Evolutionary conservation across 2,888 invertebrate genomes (phyloP).

Genomic region (Chaetogeoica ovagalla): DNA sequence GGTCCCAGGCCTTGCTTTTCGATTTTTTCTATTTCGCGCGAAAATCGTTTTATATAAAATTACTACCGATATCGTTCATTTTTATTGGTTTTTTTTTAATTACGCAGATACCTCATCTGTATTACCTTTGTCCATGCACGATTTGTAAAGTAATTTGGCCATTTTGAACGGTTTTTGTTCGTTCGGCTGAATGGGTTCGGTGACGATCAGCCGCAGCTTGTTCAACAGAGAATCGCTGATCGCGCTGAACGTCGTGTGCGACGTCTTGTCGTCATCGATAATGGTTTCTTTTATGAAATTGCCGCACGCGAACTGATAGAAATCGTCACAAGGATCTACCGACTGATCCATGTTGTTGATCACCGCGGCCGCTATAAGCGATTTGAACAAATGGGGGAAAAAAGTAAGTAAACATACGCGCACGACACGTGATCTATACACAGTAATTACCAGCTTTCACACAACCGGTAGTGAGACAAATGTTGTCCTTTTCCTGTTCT

Average conservation of each 20-base stretch:
- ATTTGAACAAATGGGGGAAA: too few species aligned
- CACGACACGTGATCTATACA: constrained; percentile 36
- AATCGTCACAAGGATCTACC: constrained; percentile 80
- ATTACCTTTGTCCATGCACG: constrained; percentile 87
- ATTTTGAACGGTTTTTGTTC: constrained; percentile 75
- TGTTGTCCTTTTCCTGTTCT: constrained; percentile 59
- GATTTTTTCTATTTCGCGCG: constrained; percentile 68
- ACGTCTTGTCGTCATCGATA: constrained; percentile 81
- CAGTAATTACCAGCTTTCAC: constrained; percentile 69
- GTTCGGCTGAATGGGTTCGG: constrained; percentile 66
- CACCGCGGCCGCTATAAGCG: constrained; percentile 67
- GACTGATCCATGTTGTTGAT: constrained; percentile 71
- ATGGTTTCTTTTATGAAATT: constrained; percentile 71
- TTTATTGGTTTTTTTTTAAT: constrained; percentile 57
- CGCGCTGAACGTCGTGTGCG: constrained; percentile 75
- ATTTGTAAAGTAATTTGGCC: constrained; percentile 79
- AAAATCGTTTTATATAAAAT: too few species aligned
- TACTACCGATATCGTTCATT: too few species aligned
- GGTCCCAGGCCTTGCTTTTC: constrained; percentile 78
- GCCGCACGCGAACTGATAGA: constrained; percentile 80
- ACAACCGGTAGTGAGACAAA: constrained; percentile 78
- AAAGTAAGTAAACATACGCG: neutral
- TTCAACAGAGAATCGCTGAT: constrained; percentile 76
- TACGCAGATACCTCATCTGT: too few species aligned
- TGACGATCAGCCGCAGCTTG: constrained; percentile 72